A percentile compares a stretch with the other conserved stretches of the same genome.
phyloP scores from a whole-genome alignment of 2,797 vertebrate genomes.

The Dermochelys coriacea region DNA sequence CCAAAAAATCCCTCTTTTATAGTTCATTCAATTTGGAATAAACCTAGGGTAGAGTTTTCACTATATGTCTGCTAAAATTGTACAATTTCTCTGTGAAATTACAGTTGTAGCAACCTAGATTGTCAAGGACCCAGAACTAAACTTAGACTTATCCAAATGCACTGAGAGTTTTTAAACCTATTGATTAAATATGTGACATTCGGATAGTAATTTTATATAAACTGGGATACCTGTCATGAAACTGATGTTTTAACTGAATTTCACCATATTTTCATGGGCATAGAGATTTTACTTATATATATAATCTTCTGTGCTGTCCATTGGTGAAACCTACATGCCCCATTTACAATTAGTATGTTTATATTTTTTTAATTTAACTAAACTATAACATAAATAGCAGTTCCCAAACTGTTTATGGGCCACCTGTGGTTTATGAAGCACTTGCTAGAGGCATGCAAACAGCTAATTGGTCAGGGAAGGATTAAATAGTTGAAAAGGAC shows the following conservation, averaged over 20 bases:
- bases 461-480: neutral
- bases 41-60: neutral
- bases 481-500: neutral
- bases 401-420: neutral
- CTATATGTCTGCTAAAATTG: neutral
- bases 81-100: neutral
- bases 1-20: neutral
- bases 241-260: neutral
- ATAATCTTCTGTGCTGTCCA: neutral
- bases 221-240: neutral
- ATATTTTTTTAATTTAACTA: neutral
- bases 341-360: neutral
- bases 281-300: neutral
- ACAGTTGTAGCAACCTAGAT: neutral
- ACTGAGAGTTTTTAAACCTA: neutral
- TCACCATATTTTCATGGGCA: neutral
- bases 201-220: neutral
- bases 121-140: neutral
- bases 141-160: neutral
- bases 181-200: neutral
- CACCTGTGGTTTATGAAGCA: fast-evolving
- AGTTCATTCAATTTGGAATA: neutral
- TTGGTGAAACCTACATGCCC: neutral
- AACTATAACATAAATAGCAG: neutral
- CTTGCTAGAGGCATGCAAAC: neutral